Evolutionary conservation across 1,140 invertebrate species (phyloP), one percentile per base, ranked within the genome.

Genomic region (Pseudomyrmex pallidus): DNA sequence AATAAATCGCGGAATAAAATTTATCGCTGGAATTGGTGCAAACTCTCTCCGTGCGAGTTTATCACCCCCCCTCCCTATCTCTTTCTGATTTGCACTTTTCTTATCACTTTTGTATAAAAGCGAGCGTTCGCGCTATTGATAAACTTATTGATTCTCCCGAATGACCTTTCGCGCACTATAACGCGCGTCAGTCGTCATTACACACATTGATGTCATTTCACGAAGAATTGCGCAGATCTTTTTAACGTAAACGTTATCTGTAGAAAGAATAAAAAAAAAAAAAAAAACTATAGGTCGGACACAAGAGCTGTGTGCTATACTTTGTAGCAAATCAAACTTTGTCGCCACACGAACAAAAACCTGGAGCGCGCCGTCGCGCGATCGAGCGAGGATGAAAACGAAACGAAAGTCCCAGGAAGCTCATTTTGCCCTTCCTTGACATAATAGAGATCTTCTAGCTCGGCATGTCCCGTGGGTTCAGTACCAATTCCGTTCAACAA

Each of bases 371-470:
- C 82, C 73, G 85, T 78, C 83, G 77, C 83, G 15, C 59, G 85
- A 87, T 87, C 82, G 59, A 67, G 77, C 20, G 63, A 64, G 64
- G 20, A 90, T 84, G 77, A 88, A 35, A 35, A 85, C 83, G 66
- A 88, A 85, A 82, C 54, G 77, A 89, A 90, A 90, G 85, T 89
- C 85, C 78, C 80, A 87, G 62, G 85, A 90, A 90, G 90, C 90
- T 90, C 88, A 91, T 90, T 91, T 87, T 62, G 87, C 83, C 76
- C 74, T 85, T 83, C 74, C 85, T 64, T 83, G 83, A 90, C 88
- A 89, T 91, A 91, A 90, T 91, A 90, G 83, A 89, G 90, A 91
- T 89, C 84, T 87, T 90, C 85, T 87, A 84, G 78, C 76, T 86
- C 66, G 74, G 87, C 70, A 20, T 86, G 64, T 90, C 90, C 90